Conservation (phyloP, 2,888 invertebrate genomes). For the Esperia sulphurella region DNA sequence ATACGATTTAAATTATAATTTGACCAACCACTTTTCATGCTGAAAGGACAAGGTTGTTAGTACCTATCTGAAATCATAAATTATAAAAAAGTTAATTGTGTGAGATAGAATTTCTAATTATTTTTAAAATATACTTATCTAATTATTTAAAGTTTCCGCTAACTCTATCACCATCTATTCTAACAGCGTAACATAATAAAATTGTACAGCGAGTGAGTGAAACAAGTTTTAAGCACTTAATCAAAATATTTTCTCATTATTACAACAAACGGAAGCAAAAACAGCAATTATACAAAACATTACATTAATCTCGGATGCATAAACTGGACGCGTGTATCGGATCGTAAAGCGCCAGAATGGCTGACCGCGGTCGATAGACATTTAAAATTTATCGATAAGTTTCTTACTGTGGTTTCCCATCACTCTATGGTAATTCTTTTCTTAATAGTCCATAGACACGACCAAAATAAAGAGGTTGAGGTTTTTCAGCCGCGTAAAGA, state of each 20-base stretch:
- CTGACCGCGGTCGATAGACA: constrained; percentile 22
- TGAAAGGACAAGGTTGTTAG: no score
- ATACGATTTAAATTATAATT: no score
- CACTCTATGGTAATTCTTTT: neutral
- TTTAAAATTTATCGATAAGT: constrained; percentile 22
- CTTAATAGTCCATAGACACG: neutral
- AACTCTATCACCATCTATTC: no score
- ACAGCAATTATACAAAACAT: constrained; percentile 55
- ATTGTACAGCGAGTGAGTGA: no score
- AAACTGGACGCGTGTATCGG: constrained; percentile 31
- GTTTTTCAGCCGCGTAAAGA: constrained; percentile 19
- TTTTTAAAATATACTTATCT: no score
- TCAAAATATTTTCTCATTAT: constrained; percentile 48
- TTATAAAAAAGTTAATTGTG: no score
- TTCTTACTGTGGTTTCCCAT: neutral
- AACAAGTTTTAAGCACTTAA: no score
- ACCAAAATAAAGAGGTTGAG: neutral
- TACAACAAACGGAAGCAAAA: constrained; percentile 45
- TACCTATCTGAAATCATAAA: no score
- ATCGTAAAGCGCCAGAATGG: constrained; percentile 53
- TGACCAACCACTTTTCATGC: no score
- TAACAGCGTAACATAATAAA: no score
- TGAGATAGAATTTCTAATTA: no score
- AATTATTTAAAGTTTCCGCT: no score
- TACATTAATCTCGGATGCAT: constrained; percentile 48